Evolutionary conservation across 2,113 vertebrate genomes (phyloP).

Genomic region (Grantiella picta): DNA sequence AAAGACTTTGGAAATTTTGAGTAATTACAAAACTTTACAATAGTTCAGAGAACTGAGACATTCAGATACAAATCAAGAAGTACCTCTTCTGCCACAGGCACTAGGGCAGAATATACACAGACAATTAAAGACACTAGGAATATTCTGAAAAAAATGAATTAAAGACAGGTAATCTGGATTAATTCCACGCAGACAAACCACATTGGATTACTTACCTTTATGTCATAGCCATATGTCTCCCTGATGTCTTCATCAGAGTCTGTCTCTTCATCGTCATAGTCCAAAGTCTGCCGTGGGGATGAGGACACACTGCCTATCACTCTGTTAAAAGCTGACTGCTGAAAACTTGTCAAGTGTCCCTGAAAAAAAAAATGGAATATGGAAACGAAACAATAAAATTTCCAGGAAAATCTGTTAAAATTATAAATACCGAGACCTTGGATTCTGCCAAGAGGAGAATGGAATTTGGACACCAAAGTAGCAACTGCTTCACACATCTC

Average conservation of each 20-base stretch:
- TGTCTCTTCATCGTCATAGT: slow-evolving; percentile 97
- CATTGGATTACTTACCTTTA: slow-evolving; percentile 75
- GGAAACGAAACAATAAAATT: neutral
- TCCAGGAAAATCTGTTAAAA: neutral
- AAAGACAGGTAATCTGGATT: neutral
- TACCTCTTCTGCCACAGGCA: neutral
- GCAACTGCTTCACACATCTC: neutral
- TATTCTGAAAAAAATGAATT: neutral
- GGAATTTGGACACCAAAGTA: neutral
- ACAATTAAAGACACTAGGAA: neutral
- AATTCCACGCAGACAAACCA: neutral
- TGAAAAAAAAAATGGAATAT: slow-evolving; percentile 37
- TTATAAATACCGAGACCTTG: neutral
- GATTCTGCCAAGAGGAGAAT: neutral
- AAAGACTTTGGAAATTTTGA: neutral
- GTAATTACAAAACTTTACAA: neutral
- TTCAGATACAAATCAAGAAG: neutral
- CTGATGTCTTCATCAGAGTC: slow-evolving; percentile 97
- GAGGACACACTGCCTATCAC: slow-evolving; percentile 79
- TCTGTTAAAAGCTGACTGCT: slow-evolving; percentile 94
- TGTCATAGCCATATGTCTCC: slow-evolving; percentile 92
- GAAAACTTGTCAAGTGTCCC: slow-evolving; percentile 96
- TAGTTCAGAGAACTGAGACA: neutral
- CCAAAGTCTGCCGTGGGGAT: slow-evolving; percentile 87
- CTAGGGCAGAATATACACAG: accelerated